Conservation (phyloP, 2,113 vertebrate genomes). For the Struthidea cinerea region DNA sequence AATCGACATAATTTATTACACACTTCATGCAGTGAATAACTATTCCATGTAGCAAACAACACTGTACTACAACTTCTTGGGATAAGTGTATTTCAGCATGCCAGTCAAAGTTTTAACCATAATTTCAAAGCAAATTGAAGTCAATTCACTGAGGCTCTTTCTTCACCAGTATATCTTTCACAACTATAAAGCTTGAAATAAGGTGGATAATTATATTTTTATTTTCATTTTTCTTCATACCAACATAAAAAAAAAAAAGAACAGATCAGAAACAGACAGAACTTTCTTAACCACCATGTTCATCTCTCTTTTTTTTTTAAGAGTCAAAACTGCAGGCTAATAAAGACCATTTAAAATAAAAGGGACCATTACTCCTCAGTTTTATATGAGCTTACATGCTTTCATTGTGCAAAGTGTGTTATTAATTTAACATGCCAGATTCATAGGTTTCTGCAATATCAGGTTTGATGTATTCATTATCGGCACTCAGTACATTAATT, state of each 20-base stretch:
- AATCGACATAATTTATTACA: background rate
- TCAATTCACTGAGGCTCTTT: background rate
- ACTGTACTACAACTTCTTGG: background rate
- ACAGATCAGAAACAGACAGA: constrained; percentile 5
- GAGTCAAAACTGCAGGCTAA: constrained; percentile 78
- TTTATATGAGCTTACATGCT: constrained; percentile 84
- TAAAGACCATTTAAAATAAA: constrained; percentile 84
- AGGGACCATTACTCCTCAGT: constrained; percentile 80
- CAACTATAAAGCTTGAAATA: background rate
- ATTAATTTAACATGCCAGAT: constrained; percentile 99
- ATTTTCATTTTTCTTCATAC: constrained; percentile 5
- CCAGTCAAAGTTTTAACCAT: background rate
- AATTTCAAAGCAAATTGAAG: constrained; percentile 9
- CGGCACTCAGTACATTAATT: constrained; percentile 97
- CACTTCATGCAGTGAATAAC: background rate
- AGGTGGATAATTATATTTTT: background rate
- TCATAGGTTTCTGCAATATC: constrained; percentile 98
- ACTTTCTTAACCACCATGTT: constrained; percentile 61
- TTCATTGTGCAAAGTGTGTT: constrained; percentile 87
- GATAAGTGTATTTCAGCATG: background rate
- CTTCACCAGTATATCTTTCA: background rate
- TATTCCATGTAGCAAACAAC: background rate
- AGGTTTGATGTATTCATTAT: constrained; percentile 94
- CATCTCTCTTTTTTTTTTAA: constrained; percentile 49
- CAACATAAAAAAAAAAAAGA: background rate